Evolutionary conservation across 37 sponge, comb jelly and placozoan species (phyloP), one percentile per base, ranked within the genome.

Genomic region (Halisarca cf. caerulea): DNA sequence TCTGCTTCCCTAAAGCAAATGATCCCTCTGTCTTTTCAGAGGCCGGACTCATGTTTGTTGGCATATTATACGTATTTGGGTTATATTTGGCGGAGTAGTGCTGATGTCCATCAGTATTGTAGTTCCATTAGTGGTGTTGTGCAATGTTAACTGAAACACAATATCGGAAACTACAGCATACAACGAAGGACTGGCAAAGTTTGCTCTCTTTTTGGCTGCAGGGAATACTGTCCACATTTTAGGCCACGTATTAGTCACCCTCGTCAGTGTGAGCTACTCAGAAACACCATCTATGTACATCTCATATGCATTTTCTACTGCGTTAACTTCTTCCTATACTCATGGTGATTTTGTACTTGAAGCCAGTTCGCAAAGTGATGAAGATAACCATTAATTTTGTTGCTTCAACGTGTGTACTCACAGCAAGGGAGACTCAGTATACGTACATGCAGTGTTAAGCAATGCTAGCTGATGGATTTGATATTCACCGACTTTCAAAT

Each of bases 51-150:
- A 30, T 34, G 17, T 6, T 68, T 25, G 30, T 68, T 68, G 69
- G 34, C 69, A 32, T 30, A 3, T 68, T 27, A 34, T 0, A 1
- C 32, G 11, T 68, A 6, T 68, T 68, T 30, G 69, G 69, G 23
- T n/a, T n/a, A n/a, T n/a, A n/a, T n/a, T n/a, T n/a, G n/a, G n/a
- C 17, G 69, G 69, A 6, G 7, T 68, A 1, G 33, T 68, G 15
- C 69, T 34, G 2, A 6, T 68, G 69, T 30, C 69, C 35, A 34
- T 68, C 69, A 68, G 69, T 34, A 68, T 68, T 68, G 69, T 34
- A 7, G 69, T 68, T 8, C 69, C 69, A 27, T 30, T 68, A 30
- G 35, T 68, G 34, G 30, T 28, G 32, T 34, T 68, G 34, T 68
- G 69, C 69, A 30, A 68, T 34, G 35, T 68, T 30, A 68, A 68